A percentile compares a stretch with the other conserved stretches of the same genome.
Evolutionary conservation across 2,113 vertebrate genomes (phyloP).

Genomic region (Apistogramma diplotaenia): DNA sequence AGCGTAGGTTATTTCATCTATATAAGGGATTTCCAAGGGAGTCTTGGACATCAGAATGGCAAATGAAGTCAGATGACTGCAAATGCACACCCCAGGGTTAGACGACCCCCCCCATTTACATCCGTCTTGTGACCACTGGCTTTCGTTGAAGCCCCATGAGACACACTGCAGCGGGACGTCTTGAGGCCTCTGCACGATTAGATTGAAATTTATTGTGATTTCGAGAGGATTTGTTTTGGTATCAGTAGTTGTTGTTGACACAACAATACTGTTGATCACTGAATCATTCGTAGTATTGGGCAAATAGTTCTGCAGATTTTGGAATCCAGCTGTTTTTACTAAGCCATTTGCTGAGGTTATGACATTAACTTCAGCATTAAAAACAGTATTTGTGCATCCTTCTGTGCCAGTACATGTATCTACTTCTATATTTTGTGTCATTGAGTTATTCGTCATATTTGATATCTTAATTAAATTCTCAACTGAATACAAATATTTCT

Average conservation of each 20-base stretch:
- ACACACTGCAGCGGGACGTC: constrained; percentile 66
- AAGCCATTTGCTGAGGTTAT: accelerated
- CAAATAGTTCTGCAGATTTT: constrained; percentile 70
- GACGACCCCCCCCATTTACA: constrained; percentile 2
- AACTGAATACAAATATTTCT: constrained; percentile 71
- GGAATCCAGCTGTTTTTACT: constrained; percentile 64
- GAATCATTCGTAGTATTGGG: accelerated
- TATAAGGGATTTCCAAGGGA: accelerated
- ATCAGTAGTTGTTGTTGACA: constrained; percentile 72
- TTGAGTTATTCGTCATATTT: accelerated
- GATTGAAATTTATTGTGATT: constrained; percentile 62
- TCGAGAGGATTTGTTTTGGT: accelerated
- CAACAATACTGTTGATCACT: constrained; percentile 64
- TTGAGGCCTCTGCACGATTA: neutral
- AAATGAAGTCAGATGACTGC: constrained; percentile 85
- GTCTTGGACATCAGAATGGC: constrained; percentile 83
- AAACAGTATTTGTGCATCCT: neutral
- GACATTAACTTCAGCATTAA: neutral
- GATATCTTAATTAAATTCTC: constrained; percentile 70
- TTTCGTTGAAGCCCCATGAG: constrained; percentile 70
- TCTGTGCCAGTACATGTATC: neutral
- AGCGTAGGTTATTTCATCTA: constrained; percentile 72
- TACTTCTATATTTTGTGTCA: constrained; percentile 45
- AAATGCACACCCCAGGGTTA: constrained; percentile 57
- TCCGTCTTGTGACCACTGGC: accelerated